Conservation (phyloP, 2,797 vertebrate species). For the Gymnothorax reevesii region DNA sequence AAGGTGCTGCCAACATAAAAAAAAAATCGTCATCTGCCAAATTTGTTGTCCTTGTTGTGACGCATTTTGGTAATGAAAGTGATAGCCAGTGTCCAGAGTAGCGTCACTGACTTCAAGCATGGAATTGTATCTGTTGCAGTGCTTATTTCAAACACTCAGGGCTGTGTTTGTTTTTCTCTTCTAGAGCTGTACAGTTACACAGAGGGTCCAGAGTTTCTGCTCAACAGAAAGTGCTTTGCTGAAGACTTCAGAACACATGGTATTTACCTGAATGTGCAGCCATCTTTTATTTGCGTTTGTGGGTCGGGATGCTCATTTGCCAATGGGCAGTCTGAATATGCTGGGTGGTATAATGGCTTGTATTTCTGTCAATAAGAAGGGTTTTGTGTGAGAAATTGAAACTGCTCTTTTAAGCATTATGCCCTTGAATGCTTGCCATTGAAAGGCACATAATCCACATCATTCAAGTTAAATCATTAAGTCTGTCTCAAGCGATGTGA, state of each 20-base stretch:
- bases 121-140: neutral
- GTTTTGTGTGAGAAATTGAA: neutral
- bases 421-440: neutral
- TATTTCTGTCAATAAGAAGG: neutral
- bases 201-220: constrained; percentile 91
- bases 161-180: constrained; percentile 25
- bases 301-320: neutral
- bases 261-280: constrained; percentile 53
- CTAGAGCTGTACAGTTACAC: constrained; percentile 98
- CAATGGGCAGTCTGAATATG: neutral
- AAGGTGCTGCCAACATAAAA: neutral
- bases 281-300: neutral
- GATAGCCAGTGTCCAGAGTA: neutral
- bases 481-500: too few relatives aligned
- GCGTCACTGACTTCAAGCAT: neutral
- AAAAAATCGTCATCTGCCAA: too few relatives aligned
- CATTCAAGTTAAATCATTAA: neutral
- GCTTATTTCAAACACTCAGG: neutral
- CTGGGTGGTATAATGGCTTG: neutral
- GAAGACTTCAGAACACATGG: constrained; percentile 90
- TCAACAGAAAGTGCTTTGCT: constrained; percentile 95
- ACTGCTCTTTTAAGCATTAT: neutral
- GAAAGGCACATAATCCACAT: neutral
- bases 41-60: neutral
- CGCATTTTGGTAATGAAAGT: neutral